Conservation (phyloP, 2,888 invertebrate genomes). For the Apoda limacodes region DNA sequence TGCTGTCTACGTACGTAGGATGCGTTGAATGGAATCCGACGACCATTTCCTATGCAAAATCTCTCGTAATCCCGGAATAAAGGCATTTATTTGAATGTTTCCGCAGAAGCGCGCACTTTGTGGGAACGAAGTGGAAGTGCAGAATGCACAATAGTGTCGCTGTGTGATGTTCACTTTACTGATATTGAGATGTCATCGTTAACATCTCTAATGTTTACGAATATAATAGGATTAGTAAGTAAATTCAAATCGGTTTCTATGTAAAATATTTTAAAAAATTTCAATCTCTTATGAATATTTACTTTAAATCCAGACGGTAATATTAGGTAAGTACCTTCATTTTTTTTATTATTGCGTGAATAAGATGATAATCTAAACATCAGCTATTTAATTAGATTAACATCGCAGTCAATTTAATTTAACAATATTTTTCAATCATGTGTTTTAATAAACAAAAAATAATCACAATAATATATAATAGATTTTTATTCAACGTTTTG, state of each 20-base stretch:
- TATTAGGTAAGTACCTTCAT: no score
- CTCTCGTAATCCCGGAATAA: constrained; percentile 62
- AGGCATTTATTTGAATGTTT: constrained; percentile 52
- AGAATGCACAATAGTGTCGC: constrained; percentile 15
- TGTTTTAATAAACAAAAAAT: no score
- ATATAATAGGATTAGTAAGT: constrained; percentile 58
- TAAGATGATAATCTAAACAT: no score
- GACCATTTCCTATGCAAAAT: constrained; percentile 67
- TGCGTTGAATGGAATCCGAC: constrained; percentile 46
- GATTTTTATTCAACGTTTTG: no score
- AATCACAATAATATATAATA: no score
- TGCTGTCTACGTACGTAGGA: constrained; percentile 23
- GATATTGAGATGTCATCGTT: constrained; percentile 41
- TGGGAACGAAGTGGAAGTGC: constrained; percentile 32
- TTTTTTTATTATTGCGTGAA: no score
- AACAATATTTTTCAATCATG: no score
- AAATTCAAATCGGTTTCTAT: constrained; percentile 41
- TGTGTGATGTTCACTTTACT: constrained; percentile 53
- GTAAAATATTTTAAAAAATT: constrained; percentile 28
- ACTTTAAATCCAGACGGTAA: no score
- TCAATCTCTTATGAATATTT: no score
- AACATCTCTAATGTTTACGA: constrained; percentile 38
- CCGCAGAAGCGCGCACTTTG: constrained; percentile 35
- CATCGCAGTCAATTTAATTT: no score
- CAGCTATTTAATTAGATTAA: no score